Evolutionary conservation across 2,797 vertebrate genomes (phyloP).

Genomic region (Cynopterus sphinx): DNA sequence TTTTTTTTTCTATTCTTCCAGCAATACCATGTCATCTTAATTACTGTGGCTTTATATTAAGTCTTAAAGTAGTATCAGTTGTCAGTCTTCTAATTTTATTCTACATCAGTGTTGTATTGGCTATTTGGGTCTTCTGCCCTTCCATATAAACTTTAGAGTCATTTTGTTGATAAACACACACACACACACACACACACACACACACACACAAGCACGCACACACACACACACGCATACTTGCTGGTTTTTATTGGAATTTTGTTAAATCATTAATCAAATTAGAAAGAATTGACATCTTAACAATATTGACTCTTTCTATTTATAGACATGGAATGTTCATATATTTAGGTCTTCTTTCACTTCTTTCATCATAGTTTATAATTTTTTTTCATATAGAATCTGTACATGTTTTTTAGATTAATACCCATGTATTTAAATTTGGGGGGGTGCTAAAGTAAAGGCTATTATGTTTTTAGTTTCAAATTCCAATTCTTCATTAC

Average conservation of each 20-base stretch:
- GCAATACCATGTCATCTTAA: neutral
- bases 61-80: neutral
- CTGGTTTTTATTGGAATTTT: neutral
- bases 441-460: neutral
- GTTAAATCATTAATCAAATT: neutral
- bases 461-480: neutral
- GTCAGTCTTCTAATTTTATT: neutral
- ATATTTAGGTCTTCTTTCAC: neutral
- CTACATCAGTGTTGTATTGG: neutral
- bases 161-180: neutral
- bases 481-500: neutral
- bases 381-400: neutral
- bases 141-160: neutral
- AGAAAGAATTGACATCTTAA: neutral
- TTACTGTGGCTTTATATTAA: neutral
- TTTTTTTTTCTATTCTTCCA: neutral
- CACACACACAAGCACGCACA: neutral
- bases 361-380: neutral
- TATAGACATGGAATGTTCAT: neutral
- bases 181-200: neutral
- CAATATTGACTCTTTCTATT: neutral
- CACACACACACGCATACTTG: neutral
- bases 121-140: neutral
- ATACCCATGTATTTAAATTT: neutral
- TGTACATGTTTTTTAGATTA: neutral